Base-by-base conservation (phyloP, 2,888 invertebrate genomes). In the Ecdyonurus torrentis region DNA sequence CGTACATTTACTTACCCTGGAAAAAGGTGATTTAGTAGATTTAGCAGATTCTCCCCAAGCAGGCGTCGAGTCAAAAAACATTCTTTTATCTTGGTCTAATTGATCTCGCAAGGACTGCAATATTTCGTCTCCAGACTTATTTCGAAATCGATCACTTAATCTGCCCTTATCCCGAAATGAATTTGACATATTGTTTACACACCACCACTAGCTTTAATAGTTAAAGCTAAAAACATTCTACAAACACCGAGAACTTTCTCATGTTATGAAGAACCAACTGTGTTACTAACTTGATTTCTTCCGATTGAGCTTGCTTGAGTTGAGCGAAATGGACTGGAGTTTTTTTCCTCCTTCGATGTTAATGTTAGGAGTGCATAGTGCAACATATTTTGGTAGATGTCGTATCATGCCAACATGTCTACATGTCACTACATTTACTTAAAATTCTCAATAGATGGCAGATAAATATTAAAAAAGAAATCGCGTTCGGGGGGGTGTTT, bases 91-190 rank as follows among this genome's bases (percentile, higher is more conserved):
- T 63, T 71, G 68, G 63, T 70, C 70, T 20, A 72, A 65, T 59
- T 69, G 66, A 59, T 69, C 69, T 59, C 68, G 66, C 59, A 72
- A 65, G 59, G 71, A 71, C 65, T 71, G 68, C 2, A 72, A 66
- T 50, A 72, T 68, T 64, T 72, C 71, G 66, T 72, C 71, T 15
- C 71, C 68, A 19, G 70, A 68, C 63, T 70, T 70, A 58, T 70
- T 70, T 52, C 70, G 69, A 53, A 71, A 66, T 58, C 70, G 67
- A 58, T 72, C 72, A 64, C 70, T 69, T 20, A 71, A 66, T 61
- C 68, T 70, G 18, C 70, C 69, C 65, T 67, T 69, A 64, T 71
- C 70, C 61, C 70, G 67, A 66, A 69, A 70, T 59, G 69, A 67
- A 67, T 69, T 69, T 65, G 69, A 68, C 68, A 70, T 70, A n/a